These are phyloP conservation scores for Oreochromis tanganicae DNA, from an alignment of 2,113 vertebrate genomes.

Conservation along the genomic window DNA sequence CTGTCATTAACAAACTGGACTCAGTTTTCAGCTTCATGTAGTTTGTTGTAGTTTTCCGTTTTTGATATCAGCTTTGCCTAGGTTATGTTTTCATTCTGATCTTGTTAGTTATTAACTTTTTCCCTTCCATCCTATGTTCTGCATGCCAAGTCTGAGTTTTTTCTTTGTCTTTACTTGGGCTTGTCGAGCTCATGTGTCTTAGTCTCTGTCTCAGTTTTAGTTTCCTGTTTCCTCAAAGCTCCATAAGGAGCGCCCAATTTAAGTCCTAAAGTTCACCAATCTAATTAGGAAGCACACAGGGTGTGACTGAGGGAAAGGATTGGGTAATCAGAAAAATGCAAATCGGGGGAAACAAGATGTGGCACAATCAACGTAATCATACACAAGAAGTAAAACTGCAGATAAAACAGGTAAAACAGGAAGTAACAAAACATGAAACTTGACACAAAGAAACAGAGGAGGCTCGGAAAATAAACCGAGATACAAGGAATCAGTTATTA, in stretches of 20 bases:
- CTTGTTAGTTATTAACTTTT: background rate
- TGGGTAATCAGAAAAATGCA: background rate
- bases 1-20: background rate
- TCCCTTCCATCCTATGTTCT: background rate
- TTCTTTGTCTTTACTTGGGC: background rate
- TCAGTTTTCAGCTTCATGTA: background rate
- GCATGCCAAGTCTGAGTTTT: background rate
- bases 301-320: background rate
- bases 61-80: background rate
- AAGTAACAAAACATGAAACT: background rate
- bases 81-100: background rate
- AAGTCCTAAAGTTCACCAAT: background rate
- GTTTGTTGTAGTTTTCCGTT: background rate
- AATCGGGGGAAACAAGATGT: background rate
- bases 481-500: background rate
- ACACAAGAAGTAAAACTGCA: background rate
- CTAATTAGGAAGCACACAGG: background rate
- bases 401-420: background rate
- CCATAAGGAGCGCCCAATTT: background rate
- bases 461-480: accelerated
- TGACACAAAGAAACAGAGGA: background rate
- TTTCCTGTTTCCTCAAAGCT: background rate
- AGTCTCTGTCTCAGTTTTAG: background rate
- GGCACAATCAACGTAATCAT: background rate
- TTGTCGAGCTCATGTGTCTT: background rate